These are phyloP conservation scores for Dolichopus griseipennis DNA, from an alignment of 2,888 invertebrate genomes.

Conservation along the genomic window DNA sequence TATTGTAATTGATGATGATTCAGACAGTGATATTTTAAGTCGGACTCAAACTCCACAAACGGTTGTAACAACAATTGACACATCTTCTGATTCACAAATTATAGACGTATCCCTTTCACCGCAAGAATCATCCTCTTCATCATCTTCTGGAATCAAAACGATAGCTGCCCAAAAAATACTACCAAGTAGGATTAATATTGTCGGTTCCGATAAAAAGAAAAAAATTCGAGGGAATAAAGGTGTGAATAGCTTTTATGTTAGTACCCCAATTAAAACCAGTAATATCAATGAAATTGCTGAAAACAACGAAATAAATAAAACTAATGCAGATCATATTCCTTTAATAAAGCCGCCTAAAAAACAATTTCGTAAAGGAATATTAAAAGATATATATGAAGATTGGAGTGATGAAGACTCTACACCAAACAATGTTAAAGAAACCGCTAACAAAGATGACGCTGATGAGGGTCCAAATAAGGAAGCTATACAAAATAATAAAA, in stretches of 20 bases:
- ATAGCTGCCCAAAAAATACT: neutral
- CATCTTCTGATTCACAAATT: neutral
- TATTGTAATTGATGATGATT: slow-evolving; percentile 16
- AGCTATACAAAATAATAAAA: neutral
- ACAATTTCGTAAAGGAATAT: neutral
- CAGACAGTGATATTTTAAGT: slow-evolving; percentile 34
- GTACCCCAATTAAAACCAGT: neutral
- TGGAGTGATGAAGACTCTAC: neutral
- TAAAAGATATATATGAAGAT: neutral
- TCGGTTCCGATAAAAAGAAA: neutral
- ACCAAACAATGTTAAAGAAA: neutral
- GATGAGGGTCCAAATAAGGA: neutral
- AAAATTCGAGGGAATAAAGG: neutral
- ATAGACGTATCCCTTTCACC: neutral
- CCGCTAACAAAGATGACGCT: neutral
- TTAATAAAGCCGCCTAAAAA: slow-evolving; percentile 1
- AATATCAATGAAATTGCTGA: neutral
- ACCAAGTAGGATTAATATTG: neutral
- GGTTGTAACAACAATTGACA: neutral
- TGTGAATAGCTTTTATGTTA: neutral
- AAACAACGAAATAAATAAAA: neutral
- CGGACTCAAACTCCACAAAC: slow-evolving; percentile 11
- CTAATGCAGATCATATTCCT: neutral
- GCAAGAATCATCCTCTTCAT: neutral
- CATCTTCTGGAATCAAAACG: neutral